These are phyloP conservation scores for Brachycybe producta DNA, from an alignment of 2,888 invertebrate species.

Conservation along the genomic window DNA sequence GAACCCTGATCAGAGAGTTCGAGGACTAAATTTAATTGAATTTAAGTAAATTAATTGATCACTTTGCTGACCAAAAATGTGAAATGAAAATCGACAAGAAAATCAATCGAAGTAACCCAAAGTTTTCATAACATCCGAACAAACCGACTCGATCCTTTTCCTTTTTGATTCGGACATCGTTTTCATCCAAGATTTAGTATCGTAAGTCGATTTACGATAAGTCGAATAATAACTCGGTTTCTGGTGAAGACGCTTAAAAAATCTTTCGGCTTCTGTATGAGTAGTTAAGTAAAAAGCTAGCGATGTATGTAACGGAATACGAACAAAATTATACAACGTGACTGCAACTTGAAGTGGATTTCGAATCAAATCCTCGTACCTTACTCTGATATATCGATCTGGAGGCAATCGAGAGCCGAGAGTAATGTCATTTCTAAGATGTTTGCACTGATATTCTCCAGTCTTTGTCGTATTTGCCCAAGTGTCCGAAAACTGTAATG, in stretches of 20 bases:
- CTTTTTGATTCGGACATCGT: neutral
- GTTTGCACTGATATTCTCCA: slow-evolving; percentile 1
- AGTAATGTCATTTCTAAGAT: neutral
- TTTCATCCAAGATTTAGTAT: slow-evolving; percentile 10
- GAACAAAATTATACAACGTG: slow-evolving; percentile 1
- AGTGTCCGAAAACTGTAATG: slow-evolving; percentile 5
- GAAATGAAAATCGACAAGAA: no score
- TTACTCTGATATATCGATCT: slow-evolving; percentile 9
- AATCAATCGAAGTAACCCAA: no score
- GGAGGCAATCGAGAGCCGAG: slow-evolving; percentile 3
- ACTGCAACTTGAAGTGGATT: neutral
- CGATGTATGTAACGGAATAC: neutral
- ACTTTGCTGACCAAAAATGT: no score
- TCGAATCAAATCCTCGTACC: slow-evolving; percentile 15
- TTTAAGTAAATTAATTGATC: no score
- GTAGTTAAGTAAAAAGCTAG: slow-evolving; percentile 9
- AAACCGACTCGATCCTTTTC: slow-evolving; percentile 9
- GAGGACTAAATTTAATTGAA: no score
- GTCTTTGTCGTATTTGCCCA: slow-evolving; percentile 2
- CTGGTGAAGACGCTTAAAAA: neutral
- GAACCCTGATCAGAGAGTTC: no score
- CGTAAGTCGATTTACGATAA: slow-evolving; percentile 14
- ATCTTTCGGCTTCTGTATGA: slow-evolving; percentile 15
- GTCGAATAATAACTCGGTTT: slow-evolving; percentile 15
- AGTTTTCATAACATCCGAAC: slow-evolving; percentile 2